Evolutionary conservation across 2,113 vertebrate genomes (phyloP), one percentile per base, ranked within the genome.

Genomic region (Gorsachius goisagi): DNA sequence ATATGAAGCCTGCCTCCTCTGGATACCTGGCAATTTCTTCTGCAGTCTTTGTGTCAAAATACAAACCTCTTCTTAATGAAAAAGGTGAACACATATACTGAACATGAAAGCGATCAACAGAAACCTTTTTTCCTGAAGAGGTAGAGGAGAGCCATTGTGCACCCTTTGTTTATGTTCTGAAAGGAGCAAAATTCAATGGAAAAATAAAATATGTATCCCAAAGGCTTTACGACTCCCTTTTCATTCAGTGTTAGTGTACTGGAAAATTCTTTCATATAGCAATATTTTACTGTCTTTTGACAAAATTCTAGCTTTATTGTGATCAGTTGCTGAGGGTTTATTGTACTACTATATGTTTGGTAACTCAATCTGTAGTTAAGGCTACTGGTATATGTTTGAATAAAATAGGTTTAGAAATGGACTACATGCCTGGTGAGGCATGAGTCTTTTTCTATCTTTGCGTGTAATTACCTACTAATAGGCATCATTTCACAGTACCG

Each of bases 141-240:
- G 32, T 0, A 78, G 9, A 8, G 47, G 39, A 85, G 37, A 75
- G 69, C 15, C 33, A 50, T n/a, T 78, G 9, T 76, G 35, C 49
- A 55, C 15, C n/a, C 41, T 92, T 87, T 94, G 73, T 93, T 72
- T 85, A 27, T 55, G 59, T 72, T 78, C 84, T 86, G 75, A 96
- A 89, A 91, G 56, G 41, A 93, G n/a, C 3, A 52, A 89, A 77
- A 74, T 44, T 73, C 58, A 76, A 79, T 72, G 56, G 72, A 81
- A 88, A 96, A 84, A 89, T 93, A 89, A 90, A 92, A 92, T 44
- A 67, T 27, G 52, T 81, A 41, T 78, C 67, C 74, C 32, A 68
- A 80, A 96, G 90, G 64, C 84, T 94, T 96, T 49, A 50, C 4
- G 4, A 64, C 53, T 95, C 62, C 44, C 49, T 81, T 89, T 94